phyloP scores from a whole-genome alignment of 2,797 vertebrate genomes.

The Peromyscus eremicus region DNA sequence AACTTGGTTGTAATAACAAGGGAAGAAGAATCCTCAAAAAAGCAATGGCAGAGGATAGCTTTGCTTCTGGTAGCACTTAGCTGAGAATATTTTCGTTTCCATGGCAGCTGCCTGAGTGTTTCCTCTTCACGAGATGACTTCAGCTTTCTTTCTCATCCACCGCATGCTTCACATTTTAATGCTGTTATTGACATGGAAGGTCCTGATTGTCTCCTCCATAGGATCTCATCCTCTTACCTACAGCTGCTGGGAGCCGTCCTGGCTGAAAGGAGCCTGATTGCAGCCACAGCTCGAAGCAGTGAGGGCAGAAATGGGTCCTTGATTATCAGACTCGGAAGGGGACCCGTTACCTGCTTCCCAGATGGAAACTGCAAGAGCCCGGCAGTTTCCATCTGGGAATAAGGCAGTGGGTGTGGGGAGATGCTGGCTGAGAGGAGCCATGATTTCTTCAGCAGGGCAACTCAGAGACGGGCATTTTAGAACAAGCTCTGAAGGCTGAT shows the following conservation, averaged over 20 bases:
- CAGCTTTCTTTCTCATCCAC: conserved; percentile 58
- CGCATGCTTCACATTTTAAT: conserved; percentile 57
- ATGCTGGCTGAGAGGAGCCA: background rate
- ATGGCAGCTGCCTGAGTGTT: conserved; percentile 53
- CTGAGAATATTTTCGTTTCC: conserved; percentile 54
- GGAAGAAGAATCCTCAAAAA: conserved; percentile 13
- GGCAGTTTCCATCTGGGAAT: conserved; percentile 3
- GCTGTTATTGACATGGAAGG: conserved; percentile 17
- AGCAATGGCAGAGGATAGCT: conserved; percentile 38
- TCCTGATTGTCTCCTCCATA: conserved; percentile 36
- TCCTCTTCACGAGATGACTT: conserved; percentile 43
- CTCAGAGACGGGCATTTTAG: conserved; percentile 57
- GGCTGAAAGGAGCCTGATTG: conserved; percentile 13
- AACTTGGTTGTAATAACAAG: conserved; percentile 71
- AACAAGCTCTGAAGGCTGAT: conserved; percentile 37
- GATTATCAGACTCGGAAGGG: background rate
- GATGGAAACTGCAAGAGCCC: background rate
- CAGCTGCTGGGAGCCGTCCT: conserved; percentile 22
- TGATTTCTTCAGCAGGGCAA: conserved; percentile 38
- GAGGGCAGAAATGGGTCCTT: conserved; percentile 23
- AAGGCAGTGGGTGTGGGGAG: background rate
- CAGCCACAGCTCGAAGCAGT: background rate
- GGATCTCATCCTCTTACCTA: conserved; percentile 30
- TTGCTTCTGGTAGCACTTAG: conserved; percentile 37
- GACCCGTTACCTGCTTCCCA: conserved; percentile 20